Evolutionary conservation across 2,113 vertebrate genomes (phyloP), one percentile per base, ranked within the genome.

Genomic region (Tachycineta bicolor): DNA sequence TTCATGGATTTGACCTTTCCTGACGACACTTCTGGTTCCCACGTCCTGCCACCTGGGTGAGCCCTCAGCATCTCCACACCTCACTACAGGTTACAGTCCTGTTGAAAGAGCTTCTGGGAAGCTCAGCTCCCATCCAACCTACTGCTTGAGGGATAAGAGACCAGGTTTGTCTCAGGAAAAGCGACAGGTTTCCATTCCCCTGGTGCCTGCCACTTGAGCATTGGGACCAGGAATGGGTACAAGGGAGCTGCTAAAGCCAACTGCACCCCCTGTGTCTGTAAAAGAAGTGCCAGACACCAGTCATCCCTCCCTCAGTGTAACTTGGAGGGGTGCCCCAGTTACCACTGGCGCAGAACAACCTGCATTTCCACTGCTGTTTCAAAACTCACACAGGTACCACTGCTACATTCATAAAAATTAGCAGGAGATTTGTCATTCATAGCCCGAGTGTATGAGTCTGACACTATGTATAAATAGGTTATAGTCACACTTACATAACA

Each of bases 401-500:
- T 76, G 77, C 26, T 82, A 58, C 26, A 85, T 83, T 80, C 67
- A 90, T 44, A 85, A 78, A 93, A 91, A 93, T 91, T 82, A 85
- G 83, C 49, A 11, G 21, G 47, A 91, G 87, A 93, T 93, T 96
- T 93, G 84, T 89, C 94, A 93, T 85, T 93, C 93, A 80, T 77
- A 91, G 78, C 52, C 82, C 83, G 63, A 79, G 20, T 74, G 76
- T 21, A 85, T 23, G 90, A 94, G 74, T 79, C 93, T 96, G 93
- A 94, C 82, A 83, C 70, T 44, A 12, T 58, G 74, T 92, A 96
- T 95, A 95, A 91, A 94, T 82, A 96, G 89, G 91, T 80, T 96
- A 85, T 23, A 91, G 91, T 93, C 93, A 90, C 70, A 46, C 96
- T 96, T 96, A 91, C 14, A 91, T 95, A 96, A 96, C 89, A 7